Evolutionary conservation across 2,888 invertebrate species (phyloP).

Genomic region (Dryobotodes eremita): DNA sequence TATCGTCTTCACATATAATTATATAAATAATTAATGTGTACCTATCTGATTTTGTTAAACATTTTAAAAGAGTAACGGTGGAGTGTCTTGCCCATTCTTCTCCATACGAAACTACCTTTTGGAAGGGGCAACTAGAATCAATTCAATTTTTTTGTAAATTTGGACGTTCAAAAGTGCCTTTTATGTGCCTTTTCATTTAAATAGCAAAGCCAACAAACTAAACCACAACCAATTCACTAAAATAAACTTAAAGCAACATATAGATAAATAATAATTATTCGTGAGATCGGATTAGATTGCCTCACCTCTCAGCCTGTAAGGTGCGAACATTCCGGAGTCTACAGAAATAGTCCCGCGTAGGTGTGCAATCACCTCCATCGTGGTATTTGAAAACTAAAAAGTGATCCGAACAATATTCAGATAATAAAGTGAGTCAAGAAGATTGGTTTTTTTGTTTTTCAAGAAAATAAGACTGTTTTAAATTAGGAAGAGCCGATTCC

Average conservation of each 20-base stretch:
- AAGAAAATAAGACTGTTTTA: neutral
- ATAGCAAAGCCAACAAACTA: neutral
- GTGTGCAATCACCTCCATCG: constrained; percentile 68
- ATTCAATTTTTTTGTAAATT: too few species aligned
- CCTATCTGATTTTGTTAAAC: too few species aligned
- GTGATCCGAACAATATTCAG: constrained; percentile 51
- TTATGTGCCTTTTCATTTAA: too few species aligned
- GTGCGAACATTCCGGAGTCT: constrained; percentile 73
- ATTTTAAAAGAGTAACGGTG: too few species aligned
- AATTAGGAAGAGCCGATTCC: neutral
- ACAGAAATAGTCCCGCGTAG: constrained; percentile 75
- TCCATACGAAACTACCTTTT: too few species aligned
- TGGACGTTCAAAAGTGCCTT: too few species aligned
- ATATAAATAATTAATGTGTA: too few species aligned
- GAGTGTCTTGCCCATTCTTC: too few species aligned
- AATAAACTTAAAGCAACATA: neutral
- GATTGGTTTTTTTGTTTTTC: neutral
- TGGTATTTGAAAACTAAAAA: constrained; percentile 61
- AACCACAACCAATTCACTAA: neutral
- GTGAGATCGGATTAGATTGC: constrained; percentile 49
- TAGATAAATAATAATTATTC: constrained; percentile 19
- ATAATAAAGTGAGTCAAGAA: constrained; percentile 47
- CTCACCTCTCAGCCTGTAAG: constrained; percentile 68
- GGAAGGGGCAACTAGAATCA: too few species aligned
- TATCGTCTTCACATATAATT: too few species aligned